Conservation (phyloP, 2,888 invertebrate species). For the Tetheella fluctuosa region DNA sequence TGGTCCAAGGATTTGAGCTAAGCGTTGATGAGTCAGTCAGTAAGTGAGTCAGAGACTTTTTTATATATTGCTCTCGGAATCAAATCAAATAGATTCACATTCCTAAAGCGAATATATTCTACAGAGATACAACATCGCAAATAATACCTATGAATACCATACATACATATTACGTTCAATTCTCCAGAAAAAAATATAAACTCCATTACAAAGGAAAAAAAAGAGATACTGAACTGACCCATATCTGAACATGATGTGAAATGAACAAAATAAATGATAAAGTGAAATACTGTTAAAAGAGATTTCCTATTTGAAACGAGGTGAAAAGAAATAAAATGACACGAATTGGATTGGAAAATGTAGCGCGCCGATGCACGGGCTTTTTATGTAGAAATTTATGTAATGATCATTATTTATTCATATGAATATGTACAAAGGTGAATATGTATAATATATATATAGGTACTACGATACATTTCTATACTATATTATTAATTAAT, state of each 20-base stretch:
- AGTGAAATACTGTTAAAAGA: constrained; percentile 15
- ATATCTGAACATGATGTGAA: neutral
- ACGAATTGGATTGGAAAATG: constrained; percentile 6
- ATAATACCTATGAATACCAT: too few species aligned
- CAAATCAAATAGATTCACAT: too few species aligned
- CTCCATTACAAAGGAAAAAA: neutral
- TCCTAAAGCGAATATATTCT: too few species aligned
- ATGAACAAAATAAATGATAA: constrained; percentile 10
- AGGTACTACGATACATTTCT: too few species aligned
- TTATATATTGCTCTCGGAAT: too few species aligned
- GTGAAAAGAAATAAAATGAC: constrained; percentile 7
- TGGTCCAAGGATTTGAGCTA: too few species aligned
- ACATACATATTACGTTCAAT: neutral
- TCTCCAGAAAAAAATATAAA: neutral
- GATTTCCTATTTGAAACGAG: constrained; percentile 15
- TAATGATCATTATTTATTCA: neutral
- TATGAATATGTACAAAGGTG: neutral
- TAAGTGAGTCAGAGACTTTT: too few species aligned
- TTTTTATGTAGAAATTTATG: neutral
- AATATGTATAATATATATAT: too few species aligned
- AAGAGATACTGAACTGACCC: neutral
- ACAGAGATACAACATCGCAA: too few species aligned
- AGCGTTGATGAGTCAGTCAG: too few species aligned
- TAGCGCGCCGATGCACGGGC: neutral
- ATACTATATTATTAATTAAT: too few species aligned